Evolutionary conservation across 2,113 vertebrate genomes (phyloP).

Genomic region (Balaenoptera acutorostrata): DNA sequence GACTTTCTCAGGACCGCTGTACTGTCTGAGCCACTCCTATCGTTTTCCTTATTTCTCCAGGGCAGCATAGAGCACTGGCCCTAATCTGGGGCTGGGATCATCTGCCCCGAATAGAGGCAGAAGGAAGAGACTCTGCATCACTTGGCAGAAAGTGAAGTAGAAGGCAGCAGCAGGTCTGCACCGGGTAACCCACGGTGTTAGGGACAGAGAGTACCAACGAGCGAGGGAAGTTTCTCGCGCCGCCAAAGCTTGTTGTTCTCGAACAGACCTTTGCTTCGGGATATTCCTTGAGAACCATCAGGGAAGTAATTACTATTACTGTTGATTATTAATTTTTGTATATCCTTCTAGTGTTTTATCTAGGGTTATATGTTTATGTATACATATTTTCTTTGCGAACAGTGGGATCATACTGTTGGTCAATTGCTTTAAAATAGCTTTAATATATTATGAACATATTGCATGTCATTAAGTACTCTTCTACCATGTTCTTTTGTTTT

Average conservation of each 20-base stretch:
- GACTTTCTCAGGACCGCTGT: background rate
- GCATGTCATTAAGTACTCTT: background rate
- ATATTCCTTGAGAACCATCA: slow-evolving; percentile 92
- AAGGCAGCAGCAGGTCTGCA: background rate
- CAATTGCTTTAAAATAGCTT: background rate
- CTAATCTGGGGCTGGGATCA: background rate
- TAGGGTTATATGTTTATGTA: background rate
- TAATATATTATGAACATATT: background rate
- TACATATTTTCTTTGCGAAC: background rate
- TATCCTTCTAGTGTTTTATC: background rate
- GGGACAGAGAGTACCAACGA: background rate
- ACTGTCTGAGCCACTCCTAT: background rate
- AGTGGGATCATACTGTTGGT: background rate
- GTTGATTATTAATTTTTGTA: background rate
- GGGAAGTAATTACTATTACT: slow-evolving; percentile 76
- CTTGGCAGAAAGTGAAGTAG: background rate
- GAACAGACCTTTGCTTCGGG: slow-evolving; percentile 95
- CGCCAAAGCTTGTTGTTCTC: slow-evolving; percentile 96
- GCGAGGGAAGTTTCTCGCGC: slow-evolving; percentile 88
- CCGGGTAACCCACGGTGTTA: background rate
- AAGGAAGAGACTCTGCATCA: background rate
- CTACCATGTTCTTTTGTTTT: background rate
- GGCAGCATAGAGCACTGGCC: background rate
- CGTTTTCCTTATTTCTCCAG: background rate
- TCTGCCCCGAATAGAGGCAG: background rate